Evolutionary conservation across 2,888 invertebrate species (phyloP).

Genomic region (Nesidiocoris tenuis): DNA sequence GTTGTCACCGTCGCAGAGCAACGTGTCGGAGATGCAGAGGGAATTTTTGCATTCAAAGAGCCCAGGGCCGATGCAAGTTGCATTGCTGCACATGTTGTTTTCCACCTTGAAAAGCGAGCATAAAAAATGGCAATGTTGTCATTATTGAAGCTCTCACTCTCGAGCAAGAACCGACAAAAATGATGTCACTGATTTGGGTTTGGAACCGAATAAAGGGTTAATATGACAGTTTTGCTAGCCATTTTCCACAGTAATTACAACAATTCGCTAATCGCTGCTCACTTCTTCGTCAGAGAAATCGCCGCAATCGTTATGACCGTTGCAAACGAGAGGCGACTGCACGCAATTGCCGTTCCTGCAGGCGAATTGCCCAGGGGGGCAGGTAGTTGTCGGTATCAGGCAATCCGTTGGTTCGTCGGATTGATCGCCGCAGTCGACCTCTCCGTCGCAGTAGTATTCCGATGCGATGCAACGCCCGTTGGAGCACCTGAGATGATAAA

Average conservation of each 20-base stretch:
- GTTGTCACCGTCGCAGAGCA: conserved; percentile 72
- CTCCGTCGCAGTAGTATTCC: conserved; percentile 70
- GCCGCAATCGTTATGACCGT: conserved; percentile 64
- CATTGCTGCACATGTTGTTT: conserved; percentile 35
- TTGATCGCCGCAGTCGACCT: conserved; percentile 64
- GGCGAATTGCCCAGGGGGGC: conserved; percentile 60
- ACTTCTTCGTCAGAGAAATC: conserved; percentile 62
- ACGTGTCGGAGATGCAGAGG: conserved; percentile 67
- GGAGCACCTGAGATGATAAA: conserved; percentile 56
- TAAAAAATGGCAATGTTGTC: no score
- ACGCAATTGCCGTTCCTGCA: conserved; percentile 73
- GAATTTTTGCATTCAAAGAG: conserved; percentile 70
- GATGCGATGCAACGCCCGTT: conserved; percentile 71
- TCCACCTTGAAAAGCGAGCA: conserved; percentile 17
- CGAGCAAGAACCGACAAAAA: no score
- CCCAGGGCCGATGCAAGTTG: conserved; percentile 52
- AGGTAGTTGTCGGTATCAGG: conserved; percentile 55
- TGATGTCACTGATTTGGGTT: no score
- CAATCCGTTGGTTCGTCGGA: conserved; percentile 40
- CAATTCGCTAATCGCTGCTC: conserved; percentile 47
- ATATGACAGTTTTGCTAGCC: no score
- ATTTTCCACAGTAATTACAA: no score
- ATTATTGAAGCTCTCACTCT: no score
- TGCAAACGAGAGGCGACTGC: conserved; percentile 69
- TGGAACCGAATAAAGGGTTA: no score